phyloP scores from a whole-genome alignment of 2,888 invertebrate species.

The Noctuana brunneofusca region DNA sequence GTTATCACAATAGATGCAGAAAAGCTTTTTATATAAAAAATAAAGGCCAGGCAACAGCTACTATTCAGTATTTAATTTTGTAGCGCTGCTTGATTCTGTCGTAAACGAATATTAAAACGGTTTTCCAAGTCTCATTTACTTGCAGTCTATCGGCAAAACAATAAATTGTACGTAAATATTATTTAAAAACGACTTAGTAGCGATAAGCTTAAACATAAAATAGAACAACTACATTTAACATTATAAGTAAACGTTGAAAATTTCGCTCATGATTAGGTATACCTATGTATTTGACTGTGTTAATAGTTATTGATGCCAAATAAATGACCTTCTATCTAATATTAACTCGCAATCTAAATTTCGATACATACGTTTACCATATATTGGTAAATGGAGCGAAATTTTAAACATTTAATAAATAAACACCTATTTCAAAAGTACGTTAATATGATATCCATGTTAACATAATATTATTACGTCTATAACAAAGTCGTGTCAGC shows the following conservation, averaged over 20 bases:
- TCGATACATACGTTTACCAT: not conserved
- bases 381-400: constrained; percentile 8
- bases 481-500: constrained; percentile 45
- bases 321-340: not conserved
- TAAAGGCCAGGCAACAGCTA: constrained; percentile 38
- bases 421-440: constrained; percentile 28
- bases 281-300: not conserved
- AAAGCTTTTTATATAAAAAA: constrained; percentile 47
- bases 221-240: constrained; percentile 30
- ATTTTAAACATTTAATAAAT: constrained; percentile 23
- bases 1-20: constrained; percentile 33
- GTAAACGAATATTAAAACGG: constrained; percentile 1
- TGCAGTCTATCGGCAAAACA: constrained; percentile 32
- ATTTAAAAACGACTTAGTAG: constrained; percentile 37
- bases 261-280: constrained; percentile 39
- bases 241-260: constrained; percentile 40
- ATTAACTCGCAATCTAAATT: not conserved
- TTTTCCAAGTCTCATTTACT: constrained; percentile 1
- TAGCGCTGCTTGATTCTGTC: constrained; percentile 9
- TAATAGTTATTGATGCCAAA: not conserved
- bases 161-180: constrained; percentile 39
- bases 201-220: constrained; percentile 39
- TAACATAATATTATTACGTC: constrained; percentile 28
- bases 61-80: not conserved
- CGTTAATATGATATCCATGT: constrained; percentile 18